Conservation (phyloP, 2,797 vertebrate species). For the Sebastes steindachneri region DNA sequence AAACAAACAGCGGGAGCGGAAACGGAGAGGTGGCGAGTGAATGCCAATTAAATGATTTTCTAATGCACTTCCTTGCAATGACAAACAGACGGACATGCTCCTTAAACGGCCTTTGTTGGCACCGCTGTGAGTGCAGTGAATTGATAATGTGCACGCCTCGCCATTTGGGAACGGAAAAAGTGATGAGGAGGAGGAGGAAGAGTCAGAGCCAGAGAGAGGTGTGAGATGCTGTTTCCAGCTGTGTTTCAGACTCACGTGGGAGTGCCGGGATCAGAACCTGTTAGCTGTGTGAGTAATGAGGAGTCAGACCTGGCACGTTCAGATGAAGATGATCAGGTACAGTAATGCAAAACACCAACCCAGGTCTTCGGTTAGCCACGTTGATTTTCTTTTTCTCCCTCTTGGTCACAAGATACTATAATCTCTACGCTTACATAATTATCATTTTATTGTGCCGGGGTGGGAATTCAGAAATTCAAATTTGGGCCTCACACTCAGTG, state of each 20-base stretch:
- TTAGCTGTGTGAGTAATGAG: conserved; percentile 57
- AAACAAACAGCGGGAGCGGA: conserved; percentile 65
- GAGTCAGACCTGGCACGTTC: conserved; percentile 52
- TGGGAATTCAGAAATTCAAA: conserved; percentile 6
- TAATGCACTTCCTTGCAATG: conserved; percentile 24
- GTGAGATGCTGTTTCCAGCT: conserved; percentile 61
- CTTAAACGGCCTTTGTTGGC: conserved; percentile 20
- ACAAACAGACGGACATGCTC: conserved; percentile 15
- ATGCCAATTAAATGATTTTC: conserved; percentile 69
- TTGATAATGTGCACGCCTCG: conserved; percentile 16
- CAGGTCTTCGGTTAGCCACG: not conserved
- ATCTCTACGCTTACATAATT: conserved; percentile 8
- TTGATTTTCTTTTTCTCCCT: not conserved
- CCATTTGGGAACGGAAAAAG: not conserved
- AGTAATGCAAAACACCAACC: not conserved
- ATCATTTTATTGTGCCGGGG: not conserved
- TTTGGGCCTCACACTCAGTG: not conserved
- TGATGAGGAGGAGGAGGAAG: conserved; percentile 18
- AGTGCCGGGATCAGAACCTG: conserved; percentile 24
- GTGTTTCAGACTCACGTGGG: conserved; percentile 31
- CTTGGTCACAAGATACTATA: conserved; percentile 15
- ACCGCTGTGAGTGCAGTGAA: not conserved
- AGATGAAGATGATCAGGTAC: conserved; percentile 39
- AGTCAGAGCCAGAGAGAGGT: conserved; percentile 15
- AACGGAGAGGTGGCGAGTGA: conserved; percentile 42